phyloP scores from a whole-genome alignment of 1,140 invertebrate species.

The Lasioglossum albipes region DNA sequence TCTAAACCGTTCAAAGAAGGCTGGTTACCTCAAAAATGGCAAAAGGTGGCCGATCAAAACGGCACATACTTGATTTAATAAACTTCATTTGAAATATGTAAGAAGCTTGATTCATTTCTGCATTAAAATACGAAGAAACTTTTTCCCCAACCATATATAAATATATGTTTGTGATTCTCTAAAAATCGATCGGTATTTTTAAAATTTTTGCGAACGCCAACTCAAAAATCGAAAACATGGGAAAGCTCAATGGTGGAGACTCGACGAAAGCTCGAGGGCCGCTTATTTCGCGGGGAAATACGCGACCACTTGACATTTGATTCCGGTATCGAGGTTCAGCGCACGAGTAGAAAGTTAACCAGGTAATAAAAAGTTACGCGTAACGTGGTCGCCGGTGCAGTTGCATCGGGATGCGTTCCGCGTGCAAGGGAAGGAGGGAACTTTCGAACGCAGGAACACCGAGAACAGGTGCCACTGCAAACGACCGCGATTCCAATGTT shows the following conservation, averaged over 20 bases:
- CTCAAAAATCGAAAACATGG: neutral
- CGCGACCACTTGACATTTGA: neutral
- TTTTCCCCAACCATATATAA: too few species aligned
- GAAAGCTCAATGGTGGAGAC: neutral
- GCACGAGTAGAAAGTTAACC: neutral
- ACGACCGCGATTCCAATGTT: neutral
- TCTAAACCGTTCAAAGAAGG: too few species aligned
- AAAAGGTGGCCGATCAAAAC: too few species aligned
- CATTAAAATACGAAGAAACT: too few species aligned
- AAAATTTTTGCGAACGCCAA: too few species aligned
- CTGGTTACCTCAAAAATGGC: too few species aligned
- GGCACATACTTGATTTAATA: too few species aligned
- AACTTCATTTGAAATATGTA: too few species aligned
- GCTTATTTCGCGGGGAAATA: neutral
- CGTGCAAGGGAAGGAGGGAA: neutral
- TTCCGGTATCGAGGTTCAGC: neutral
- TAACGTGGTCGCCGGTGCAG: neutral
- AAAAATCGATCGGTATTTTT: too few species aligned
- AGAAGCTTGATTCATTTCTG: too few species aligned
- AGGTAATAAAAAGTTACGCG: slow-evolving; percentile 9
- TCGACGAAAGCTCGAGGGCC: neutral
- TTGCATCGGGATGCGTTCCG: neutral
- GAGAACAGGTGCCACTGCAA: slow-evolving; percentile 11
- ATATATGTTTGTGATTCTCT: too few species aligned
- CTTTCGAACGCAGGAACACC: neutral